These are phyloP conservation scores for Exocentrus adspersus DNA, from an alignment of 2,888 invertebrate species.

Conservation along the genomic window DNA sequence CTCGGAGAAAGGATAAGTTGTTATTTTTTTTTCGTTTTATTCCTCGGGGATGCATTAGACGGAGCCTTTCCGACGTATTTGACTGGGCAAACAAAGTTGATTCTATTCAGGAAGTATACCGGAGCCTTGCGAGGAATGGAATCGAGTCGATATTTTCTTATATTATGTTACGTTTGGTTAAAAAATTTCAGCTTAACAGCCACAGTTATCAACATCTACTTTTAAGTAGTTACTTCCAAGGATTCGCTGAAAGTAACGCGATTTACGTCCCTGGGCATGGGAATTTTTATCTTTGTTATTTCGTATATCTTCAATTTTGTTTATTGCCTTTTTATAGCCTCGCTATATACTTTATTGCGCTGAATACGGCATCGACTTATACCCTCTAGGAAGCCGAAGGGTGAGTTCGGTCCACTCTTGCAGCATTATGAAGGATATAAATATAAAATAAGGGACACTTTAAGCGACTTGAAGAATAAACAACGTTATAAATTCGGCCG, in stretches of 20 bases:
- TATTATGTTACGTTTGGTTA: no score
- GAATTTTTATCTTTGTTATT: not conserved
- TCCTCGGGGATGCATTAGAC: not conserved
- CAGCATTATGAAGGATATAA: not conserved
- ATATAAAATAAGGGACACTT: not conserved
- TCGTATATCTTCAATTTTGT: not conserved
- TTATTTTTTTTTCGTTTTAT: not conserved
- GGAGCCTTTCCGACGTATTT: not conserved
- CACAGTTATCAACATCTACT: no score
- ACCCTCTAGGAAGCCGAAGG: not conserved
- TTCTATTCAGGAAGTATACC: not conserved
- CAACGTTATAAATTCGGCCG: not conserved
- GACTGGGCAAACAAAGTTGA: not conserved
- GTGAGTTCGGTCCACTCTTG: not conserved
- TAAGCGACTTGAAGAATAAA: not conserved
- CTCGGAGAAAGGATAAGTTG: not conserved
- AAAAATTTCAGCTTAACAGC: no score
- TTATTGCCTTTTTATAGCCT: constrained; percentile 11
- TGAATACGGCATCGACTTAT: constrained; percentile 3
- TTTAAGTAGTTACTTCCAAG: no score
- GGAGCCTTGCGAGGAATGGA: not conserved
- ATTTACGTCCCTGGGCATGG: no score
- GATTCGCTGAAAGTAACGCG: no score
- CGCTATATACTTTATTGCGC: constrained; percentile 9
- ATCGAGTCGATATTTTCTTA: not conserved